A percentile compares a stretch with the other conserved stretches of the same genome.
phyloP scores from a whole-genome alignment of 1,140 invertebrate genomes.

The Ditylenchus dipsaci region DNA sequence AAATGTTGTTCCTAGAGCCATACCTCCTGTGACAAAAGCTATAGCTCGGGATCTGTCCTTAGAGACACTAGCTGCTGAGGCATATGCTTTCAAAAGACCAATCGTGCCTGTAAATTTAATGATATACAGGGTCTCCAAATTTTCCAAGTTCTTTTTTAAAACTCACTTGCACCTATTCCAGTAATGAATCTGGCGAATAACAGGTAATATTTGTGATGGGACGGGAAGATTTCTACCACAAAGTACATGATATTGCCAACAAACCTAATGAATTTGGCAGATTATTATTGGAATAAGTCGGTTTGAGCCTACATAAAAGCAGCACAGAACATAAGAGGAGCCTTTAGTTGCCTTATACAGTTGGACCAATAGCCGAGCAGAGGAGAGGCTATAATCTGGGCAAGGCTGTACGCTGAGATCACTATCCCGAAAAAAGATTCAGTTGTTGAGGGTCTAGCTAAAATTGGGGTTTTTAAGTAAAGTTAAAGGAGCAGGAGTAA shows the following conservation, averaged over 20 bases:
- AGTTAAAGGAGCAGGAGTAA: background rate
- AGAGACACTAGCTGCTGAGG: conserved; percentile 14
- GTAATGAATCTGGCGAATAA: background rate
- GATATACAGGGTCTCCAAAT: too few relatives aligned
- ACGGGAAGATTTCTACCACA: conserved; percentile 6
- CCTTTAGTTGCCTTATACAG: conserved; percentile 6
- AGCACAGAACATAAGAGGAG: conserved; percentile 17
- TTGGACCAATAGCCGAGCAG: conserved; percentile 20
- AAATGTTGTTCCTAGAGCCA: conserved; percentile 60
- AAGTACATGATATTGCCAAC: conserved; percentile 18
- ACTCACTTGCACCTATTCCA: conserved; percentile 6
- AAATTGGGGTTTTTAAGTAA: background rate
- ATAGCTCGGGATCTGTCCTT: conserved; percentile 26
- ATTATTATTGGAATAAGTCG: too few relatives aligned
- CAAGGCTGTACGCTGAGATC: conserved; percentile 19
- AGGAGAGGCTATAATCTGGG: conserved; percentile 16
- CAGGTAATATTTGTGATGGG: conserved; percentile 1
- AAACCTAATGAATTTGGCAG: background rate
- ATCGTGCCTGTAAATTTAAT: conserved; percentile 19
- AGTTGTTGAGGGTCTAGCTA: conserved; percentile 19
- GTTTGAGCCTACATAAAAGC: conserved; percentile 12
- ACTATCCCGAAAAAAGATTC: conserved; percentile 22
- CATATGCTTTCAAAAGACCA: conserved; percentile 21
- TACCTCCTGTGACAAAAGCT: conserved; percentile 59
- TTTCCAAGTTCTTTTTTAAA: too few relatives aligned